Base-by-base conservation (phyloP, 2,797 vertebrate species). In the Neopelma chrysocephalum region DNA sequence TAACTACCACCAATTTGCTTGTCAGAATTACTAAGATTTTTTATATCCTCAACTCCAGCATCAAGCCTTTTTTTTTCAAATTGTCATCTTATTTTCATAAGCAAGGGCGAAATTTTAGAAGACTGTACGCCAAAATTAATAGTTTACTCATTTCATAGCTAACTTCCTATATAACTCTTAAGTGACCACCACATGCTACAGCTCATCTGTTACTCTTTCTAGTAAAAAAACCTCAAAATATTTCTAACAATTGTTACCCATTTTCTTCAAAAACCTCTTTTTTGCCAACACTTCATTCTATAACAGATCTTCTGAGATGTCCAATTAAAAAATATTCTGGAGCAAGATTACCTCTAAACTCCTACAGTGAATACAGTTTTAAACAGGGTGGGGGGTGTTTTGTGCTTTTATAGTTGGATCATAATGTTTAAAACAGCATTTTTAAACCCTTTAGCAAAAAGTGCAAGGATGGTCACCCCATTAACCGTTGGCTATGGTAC, bases 221-320 rank as follows among this genome's bases (percentile, higher is more conserved):
- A 56, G 15, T 22, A 50, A 16, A 38, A 50, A 10, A 1, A 0
- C 1, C 0, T 6, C 3, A n/a, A 77, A 60, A 15, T 16, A 34
- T 64, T 89, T 73, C 61, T 42, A 56, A n/a, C 17, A 65, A 15
- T n/a, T 15, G 2, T 53, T 71, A 71, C 8, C 12, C 3, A 66
- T 42, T 85, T 90, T 68, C 62, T 92, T 79, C 58, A 32, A 79
- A 71, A 27, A 62, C 8, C 1, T 70, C 20, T 58, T 61, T 87
- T 77, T 60, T 53, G 64, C 40, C 7, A 54, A 42, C 22, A 26
- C 12, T 57, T 84, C 16, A 11, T 6, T 51, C 62, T 71, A 23
- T 71, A 68, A 68, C 11, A 90, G 31, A 47, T 51, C 22, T 47
- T 62, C 57, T 75, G 45, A 85, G 21, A 79, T 47, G 17, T 54